phyloP scores from a whole-genome alignment of 2,113 vertebrate species.

The Clarias macrocephalus region DNA sequence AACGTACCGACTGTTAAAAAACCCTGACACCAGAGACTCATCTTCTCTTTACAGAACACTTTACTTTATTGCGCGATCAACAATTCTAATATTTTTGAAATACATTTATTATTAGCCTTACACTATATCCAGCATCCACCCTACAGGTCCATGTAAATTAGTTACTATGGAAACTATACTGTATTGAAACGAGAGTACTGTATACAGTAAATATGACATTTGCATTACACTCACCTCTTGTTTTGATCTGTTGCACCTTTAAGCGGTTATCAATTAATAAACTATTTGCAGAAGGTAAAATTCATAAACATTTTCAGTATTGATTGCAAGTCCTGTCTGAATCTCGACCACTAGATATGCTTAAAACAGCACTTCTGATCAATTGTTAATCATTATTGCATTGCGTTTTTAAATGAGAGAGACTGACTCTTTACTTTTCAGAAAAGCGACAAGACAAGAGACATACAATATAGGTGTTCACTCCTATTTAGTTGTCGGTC shows the following conservation, averaged over 20 bases:
- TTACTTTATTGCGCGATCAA: no score
- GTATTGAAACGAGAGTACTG: background rate
- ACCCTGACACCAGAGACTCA: background rate
- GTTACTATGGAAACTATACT: background rate
- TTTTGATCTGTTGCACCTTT: background rate
- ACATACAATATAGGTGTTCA: background rate
- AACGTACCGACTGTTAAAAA: background rate
- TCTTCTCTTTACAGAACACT: background rate
- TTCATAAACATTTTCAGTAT: background rate
- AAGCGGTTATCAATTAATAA: background rate
- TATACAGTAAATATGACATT: background rate
- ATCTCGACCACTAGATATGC: background rate
- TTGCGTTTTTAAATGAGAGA: background rate
- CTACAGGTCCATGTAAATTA: background rate
- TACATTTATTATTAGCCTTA: background rate
- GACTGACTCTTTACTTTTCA: background rate
- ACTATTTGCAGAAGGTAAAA: background rate
- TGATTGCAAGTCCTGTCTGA: background rate
- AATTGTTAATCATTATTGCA: background rate
- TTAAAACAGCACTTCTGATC: background rate
- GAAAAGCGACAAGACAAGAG: background rate
- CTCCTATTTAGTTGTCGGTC: background rate
- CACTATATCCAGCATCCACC: background rate
- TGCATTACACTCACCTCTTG: background rate
- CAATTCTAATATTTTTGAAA: background rate